These are phyloP conservation scores for Pseudococcus viburni DNA, from an alignment of 2,888 invertebrate species.

Conservation along the genomic window DNA sequence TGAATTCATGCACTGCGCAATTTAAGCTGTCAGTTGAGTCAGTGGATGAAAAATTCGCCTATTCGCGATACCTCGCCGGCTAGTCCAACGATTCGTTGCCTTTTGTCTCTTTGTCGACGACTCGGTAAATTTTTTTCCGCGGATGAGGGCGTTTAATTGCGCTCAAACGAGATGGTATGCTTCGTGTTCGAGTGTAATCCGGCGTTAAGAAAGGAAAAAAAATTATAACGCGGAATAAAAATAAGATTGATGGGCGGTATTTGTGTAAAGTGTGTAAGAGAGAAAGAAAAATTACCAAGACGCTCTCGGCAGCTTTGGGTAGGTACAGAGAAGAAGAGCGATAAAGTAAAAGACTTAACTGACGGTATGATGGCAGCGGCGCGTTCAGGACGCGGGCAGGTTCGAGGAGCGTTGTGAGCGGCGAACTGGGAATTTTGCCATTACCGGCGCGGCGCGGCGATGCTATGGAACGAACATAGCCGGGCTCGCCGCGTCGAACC, in stretches of 20 bases:
- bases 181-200: background rate
- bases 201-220: background rate
- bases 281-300: conserved; percentile 27
- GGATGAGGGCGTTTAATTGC: background rate
- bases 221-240: background rate
- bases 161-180: background rate
- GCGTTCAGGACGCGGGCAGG: no score
- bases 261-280: background rate
- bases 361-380: background rate
- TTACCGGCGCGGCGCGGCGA: background rate
- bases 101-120: background rate
- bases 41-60: background rate
- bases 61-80: background rate
- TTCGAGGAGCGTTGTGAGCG: background rate
- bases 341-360: conserved; percentile 16
- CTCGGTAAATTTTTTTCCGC: background rate
- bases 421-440: background rate
- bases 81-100: background rate
- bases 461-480: background rate
- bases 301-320: background rate
- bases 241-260: conserved; percentile 25
- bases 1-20: no score
- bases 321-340: background rate
- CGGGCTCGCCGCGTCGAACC: background rate
- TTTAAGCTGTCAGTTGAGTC: no score